Evolutionary conservation across 2,113 vertebrate genomes (phyloP).

Genomic region (Pseudorasbora parva): DNA sequence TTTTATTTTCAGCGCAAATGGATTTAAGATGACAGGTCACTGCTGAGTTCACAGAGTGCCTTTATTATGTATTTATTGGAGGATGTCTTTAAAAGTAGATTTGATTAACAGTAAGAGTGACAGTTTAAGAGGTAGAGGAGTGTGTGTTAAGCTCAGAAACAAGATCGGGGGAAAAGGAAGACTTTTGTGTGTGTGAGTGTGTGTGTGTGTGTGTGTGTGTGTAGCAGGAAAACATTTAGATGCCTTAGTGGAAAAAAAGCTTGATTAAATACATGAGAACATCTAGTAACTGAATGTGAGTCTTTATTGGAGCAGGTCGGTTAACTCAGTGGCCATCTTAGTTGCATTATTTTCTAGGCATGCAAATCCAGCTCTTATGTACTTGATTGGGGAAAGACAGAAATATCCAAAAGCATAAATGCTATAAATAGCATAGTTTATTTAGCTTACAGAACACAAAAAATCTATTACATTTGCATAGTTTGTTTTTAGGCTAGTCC

Average conservation of each 20-base stretch:
- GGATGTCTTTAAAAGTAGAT: constrained; percentile 2
- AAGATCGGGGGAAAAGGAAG: not conserved
- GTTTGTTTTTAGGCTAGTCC: not conserved
- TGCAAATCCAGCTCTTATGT: not conserved
- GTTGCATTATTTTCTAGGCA: not conserved
- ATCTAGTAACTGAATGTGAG: not conserved
- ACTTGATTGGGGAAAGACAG: not conserved
- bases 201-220: no score
- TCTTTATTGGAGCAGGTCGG: not conserved
- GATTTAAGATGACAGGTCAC: not conserved
- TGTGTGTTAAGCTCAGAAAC: not conserved
- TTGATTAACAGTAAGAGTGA: constrained; percentile 9
- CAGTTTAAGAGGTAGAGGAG: constrained; percentile 5
- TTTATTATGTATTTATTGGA: constrained; percentile 7
- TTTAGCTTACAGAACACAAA: not conserved
- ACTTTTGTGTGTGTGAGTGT: no score
- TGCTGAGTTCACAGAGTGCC: not conserved
- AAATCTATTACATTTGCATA: not conserved
- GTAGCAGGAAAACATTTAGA: not conserved
- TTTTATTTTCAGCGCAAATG: constrained; percentile 13
- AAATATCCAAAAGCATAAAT: not conserved
- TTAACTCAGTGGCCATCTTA: not conserved
- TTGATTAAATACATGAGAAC: not conserved
- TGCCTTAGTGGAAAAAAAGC: not conserved
- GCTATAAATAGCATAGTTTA: not conserved